Conservation (phyloP, 2,113 vertebrate genomes). For the Castor canadensis region DNA sequence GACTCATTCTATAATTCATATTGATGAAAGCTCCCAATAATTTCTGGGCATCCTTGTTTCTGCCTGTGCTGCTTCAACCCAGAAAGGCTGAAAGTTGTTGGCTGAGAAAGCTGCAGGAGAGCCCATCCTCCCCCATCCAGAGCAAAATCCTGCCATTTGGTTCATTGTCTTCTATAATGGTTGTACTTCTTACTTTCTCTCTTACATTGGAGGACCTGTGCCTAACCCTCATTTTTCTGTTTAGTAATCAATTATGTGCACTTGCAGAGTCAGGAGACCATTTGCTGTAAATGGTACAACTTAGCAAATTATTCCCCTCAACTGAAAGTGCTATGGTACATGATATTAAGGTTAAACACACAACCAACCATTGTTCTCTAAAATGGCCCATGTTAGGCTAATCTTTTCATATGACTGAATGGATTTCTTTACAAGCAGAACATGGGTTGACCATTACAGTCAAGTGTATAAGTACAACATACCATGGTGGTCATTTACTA, state of each 20-base stretch:
- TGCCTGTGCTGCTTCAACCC: neutral
- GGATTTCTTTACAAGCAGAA: neutral
- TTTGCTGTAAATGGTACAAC: neutral
- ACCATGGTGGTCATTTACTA: neutral
- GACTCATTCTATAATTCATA: neutral
- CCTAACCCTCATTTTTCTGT: neutral
- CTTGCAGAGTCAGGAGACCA: neutral
- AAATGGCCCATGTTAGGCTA: neutral
- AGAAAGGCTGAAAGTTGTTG: neutral
- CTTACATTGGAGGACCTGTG: neutral
- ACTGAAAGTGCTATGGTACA: neutral
- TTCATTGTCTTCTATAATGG: neutral
- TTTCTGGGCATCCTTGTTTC: neutral
- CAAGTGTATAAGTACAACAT: neutral
- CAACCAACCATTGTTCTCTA: neutral
- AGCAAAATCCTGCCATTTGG: no score
- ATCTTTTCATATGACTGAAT: neutral
- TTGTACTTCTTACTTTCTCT: neutral
- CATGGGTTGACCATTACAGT: rapidly evolving
- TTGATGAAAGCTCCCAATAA: neutral
- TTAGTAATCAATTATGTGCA: neutral
- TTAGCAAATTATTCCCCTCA: neutral
- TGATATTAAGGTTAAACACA: neutral
- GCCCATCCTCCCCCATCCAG: rapidly evolving
- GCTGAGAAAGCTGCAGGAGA: neutral